phyloP scores from a whole-genome alignment of 2,888 invertebrate species.

The Brachylomia viminalis region DNA sequence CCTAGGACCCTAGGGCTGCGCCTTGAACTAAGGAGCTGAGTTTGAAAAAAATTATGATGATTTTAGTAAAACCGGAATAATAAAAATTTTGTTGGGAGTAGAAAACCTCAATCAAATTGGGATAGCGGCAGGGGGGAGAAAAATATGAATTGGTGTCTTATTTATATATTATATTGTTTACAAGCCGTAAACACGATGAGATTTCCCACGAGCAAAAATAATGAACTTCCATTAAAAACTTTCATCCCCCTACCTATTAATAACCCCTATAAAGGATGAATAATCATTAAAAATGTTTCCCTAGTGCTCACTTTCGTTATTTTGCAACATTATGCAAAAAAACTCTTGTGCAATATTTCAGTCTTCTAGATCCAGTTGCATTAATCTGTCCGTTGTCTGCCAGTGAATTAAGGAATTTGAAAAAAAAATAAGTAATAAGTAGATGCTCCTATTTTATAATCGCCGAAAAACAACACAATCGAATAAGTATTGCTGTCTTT shows the following conservation, averaged over 20 bases:
- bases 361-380: neutral
- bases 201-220: neutral
- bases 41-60: too few species aligned
- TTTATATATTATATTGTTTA: too few species aligned
- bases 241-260: neutral
- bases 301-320: neutral
- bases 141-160: too few species aligned
- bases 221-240: neutral
- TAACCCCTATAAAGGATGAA: neutral
- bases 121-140: too few species aligned
- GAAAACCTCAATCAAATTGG: too few species aligned
- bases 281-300: neutral
- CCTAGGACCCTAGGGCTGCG: constrained; percentile 54
- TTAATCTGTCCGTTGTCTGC: neutral
- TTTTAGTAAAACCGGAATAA: too few species aligned
- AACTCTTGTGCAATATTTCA: neutral
- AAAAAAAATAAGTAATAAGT: too few species aligned
- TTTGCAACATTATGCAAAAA: too few species aligned
- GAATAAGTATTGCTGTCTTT: neutral
- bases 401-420: too few species aligned
- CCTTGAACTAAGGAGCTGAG: neutral
- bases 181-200: too few species aligned
- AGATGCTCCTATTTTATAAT: neutral
- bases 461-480: neutral
- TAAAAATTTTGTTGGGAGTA: too few species aligned